Evolutionary conservation across 1,140 invertebrate species (phyloP).

Genomic region (Diabrotica virgifera): DNA sequence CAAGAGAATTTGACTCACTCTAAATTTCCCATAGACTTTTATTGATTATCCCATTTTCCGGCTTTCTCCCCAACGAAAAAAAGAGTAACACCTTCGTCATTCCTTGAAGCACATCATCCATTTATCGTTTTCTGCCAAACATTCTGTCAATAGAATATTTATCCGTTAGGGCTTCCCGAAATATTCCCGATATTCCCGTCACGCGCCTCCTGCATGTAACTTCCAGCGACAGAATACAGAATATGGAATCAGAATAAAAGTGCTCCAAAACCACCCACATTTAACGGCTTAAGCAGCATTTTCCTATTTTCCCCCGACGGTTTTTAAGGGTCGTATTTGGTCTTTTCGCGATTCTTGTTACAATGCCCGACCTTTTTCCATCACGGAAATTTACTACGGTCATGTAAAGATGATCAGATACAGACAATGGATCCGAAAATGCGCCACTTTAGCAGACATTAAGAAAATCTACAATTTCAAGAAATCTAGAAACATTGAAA

Average conservation of each 20-base stretch:
- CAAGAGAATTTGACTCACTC: no score
- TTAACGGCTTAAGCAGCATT: background rate
- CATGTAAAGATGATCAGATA: no score
- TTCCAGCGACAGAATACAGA: background rate
- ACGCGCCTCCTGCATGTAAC: background rate
- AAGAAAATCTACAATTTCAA: no score
- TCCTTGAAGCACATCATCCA: constrained; percentile 2
- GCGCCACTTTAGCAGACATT: no score
- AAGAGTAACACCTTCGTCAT: background rate
- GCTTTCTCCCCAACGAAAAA: no score
- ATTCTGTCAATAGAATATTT: constrained; percentile 3
- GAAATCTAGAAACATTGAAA: no score
- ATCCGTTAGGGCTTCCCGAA: background rate
- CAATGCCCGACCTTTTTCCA: no score
- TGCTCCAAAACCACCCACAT: background rate
- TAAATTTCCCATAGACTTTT: no score
- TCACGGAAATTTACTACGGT: no score
- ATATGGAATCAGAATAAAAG: constrained; percentile 1
- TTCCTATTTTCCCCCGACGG: background rate
- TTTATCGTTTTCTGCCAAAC: background rate
- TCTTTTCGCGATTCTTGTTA: no score
- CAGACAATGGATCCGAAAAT: no score
- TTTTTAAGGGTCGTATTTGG: background rate
- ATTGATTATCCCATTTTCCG: no score
- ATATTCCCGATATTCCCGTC: background rate